phyloP scores from a whole-genome alignment of 2,797 vertebrate genomes.

The Okamejei kenojei region DNA sequence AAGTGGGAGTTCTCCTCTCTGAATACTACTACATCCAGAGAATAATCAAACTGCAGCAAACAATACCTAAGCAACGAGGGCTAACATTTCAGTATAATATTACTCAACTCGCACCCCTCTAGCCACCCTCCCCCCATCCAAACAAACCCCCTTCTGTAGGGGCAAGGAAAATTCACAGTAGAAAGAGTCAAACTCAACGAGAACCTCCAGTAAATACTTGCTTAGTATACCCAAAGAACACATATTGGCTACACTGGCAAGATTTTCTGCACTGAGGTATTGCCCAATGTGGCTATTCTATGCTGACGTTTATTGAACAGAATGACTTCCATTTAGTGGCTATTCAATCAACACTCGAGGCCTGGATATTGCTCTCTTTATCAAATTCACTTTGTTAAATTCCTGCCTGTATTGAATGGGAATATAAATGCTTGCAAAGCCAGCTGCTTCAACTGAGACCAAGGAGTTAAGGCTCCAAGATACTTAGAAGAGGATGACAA shows the following conservation, averaged over 20 bases:
- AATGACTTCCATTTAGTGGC: not conserved
- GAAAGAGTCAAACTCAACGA: not conserved
- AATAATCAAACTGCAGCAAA: not conserved
- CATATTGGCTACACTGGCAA: not conserved
- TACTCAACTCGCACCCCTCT: not conserved
- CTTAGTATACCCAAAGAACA: not conserved
- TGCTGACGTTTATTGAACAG: not conserved
- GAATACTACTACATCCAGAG: not conserved
- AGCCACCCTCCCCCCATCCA: not conserved
- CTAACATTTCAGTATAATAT: not conserved
- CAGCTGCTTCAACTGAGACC: not conserved
- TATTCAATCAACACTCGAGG: not conserved
- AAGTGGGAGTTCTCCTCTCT: not conserved
- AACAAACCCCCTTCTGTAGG: no score
- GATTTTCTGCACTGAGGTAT: not conserved
- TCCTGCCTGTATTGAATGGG: not conserved
- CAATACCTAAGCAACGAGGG: not conserved
- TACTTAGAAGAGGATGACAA: not conserved
- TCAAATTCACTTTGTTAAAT: not conserved
- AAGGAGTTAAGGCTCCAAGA: not conserved
- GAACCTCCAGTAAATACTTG: not conserved
- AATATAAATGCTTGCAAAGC: constrained; percentile 4
- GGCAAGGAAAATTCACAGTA: not conserved
- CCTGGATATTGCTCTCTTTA: not conserved
- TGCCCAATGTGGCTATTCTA: not conserved